phyloP scores from a whole-genome alignment of 2,797 vertebrate species.

The Luscinia luscinia region DNA sequence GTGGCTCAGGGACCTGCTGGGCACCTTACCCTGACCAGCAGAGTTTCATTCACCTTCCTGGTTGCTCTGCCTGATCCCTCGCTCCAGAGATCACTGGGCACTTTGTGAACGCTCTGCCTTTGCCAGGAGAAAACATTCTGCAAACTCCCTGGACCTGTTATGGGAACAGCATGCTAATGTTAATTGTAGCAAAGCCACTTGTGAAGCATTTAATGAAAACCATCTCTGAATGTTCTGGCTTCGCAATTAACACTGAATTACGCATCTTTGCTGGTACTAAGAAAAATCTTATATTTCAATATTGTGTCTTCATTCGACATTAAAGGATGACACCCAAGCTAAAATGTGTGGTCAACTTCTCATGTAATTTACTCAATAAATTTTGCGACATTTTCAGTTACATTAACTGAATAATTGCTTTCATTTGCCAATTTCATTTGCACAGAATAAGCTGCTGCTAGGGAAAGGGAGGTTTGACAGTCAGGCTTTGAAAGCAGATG shows the following conservation, averaged over 20 bases:
- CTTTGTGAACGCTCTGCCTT: not conserved
- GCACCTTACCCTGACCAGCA: not conserved
- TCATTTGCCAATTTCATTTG: not conserved
- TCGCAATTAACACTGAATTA: not conserved
- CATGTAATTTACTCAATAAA: not conserved
- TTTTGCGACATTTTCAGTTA: not conserved
- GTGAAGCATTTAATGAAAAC: slow-evolving; percentile 10
- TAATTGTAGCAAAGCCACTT: slow-evolving; percentile 13
- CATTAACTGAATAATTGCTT: not conserved
- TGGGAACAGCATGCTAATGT: not conserved
- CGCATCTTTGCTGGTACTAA: not conserved
- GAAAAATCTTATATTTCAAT: not conserved
- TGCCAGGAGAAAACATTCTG: not conserved
- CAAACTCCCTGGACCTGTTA: not conserved
- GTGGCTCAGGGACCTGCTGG: not conserved
- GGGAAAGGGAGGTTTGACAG: not conserved
- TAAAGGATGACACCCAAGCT: not conserved
- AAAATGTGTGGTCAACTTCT: not conserved
- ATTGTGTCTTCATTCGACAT: not conserved
- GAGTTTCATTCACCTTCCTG: not conserved
- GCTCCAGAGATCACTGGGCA: not conserved
- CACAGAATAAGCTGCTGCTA: not conserved
- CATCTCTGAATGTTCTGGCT: not conserved
- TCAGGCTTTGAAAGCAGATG: not conserved
- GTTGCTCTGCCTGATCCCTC: not conserved